Percentiles rank a stretch among this genome's conserved stretches.
These are phyloP conservation scores for Stegodyphus mimosarum DNA, from an alignment of 1,140 invertebrate species.

Conservation along the genomic window DNA sequence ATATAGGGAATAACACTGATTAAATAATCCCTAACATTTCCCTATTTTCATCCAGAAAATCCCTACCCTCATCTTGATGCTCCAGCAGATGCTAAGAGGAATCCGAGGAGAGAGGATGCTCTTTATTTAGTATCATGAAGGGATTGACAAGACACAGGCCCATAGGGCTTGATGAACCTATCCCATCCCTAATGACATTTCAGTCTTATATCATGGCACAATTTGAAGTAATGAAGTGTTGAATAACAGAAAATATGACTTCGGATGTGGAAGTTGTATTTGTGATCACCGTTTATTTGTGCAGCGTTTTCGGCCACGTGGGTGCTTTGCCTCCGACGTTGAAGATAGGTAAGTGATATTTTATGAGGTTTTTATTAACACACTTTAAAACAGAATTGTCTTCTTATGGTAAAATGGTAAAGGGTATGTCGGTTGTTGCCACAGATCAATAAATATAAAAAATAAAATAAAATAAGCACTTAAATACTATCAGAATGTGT, in stretches of 20 bases:
- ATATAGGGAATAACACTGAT: too few species aligned
- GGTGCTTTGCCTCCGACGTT: neutral
- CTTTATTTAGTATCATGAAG: neutral
- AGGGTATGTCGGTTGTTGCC: too few species aligned
- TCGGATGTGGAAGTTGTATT: conserved; percentile 15
- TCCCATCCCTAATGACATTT: too few species aligned
- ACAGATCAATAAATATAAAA: too few species aligned
- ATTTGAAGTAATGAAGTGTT: too few species aligned
- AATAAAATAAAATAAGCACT: too few species aligned
- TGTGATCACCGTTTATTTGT: conserved; percentile 16
- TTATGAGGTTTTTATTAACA: neutral
- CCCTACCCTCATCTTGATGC: conserved; percentile 8
- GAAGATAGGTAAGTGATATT: conserved; percentile 20
- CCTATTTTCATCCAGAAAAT: conserved; percentile 8
- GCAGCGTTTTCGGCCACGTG: conserved; percentile 25
- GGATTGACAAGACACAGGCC: neutral
- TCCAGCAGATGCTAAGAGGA: conserved; percentile 2
- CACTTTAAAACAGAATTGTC: too few species aligned
- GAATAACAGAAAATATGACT: neutral
- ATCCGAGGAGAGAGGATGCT: conserved; percentile 10
- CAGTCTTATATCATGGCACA: too few species aligned
- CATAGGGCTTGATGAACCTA: neutral
- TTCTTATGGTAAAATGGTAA: too few species aligned
- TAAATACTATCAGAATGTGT: too few species aligned
- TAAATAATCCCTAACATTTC: neutral